These are phyloP conservation scores for Drepanosiphum platanoidis DNA, from an alignment of 2,888 invertebrate species.

Conservation along the genomic window DNA sequence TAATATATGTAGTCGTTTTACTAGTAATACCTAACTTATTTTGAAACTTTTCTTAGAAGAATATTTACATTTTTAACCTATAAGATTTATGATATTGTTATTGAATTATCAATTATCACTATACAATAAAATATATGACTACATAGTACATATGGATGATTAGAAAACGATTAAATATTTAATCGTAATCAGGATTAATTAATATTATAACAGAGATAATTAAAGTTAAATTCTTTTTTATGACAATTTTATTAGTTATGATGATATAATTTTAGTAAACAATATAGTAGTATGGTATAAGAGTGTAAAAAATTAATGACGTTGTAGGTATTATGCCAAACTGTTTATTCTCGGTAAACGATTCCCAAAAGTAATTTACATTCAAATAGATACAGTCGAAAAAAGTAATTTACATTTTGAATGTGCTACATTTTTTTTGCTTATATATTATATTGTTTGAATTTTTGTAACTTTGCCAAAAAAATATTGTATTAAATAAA, in stretches of 20 bases:
- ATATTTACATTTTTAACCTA: too few species aligned
- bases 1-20: too few species aligned
- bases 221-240: not conserved
- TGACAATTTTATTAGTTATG: not conserved
- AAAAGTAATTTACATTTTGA: slow-evolving; percentile 3
- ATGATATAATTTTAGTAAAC: not conserved
- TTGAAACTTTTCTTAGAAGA: too few species aligned
- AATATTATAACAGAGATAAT: not conserved
- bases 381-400: slow-evolving; percentile 3
- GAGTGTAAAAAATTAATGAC: not conserved
- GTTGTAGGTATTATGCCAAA: slow-evolving; percentile 11
- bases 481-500: slow-evolving; percentile 26
- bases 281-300: not conserved
- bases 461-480: slow-evolving; percentile 42
- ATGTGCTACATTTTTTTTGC: not conserved
- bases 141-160: not conserved
- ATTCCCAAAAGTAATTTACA: slow-evolving; percentile 38
- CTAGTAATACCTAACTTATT: too few species aligned
- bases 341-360: not conserved
- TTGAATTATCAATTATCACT: too few species aligned
- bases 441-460: slow-evolving; percentile 25
- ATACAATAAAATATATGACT: not conserved
- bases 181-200: not conserved
- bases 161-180: not conserved
- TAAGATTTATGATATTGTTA: too few species aligned